Evolutionary conservation across 23 tunicate species (phyloP).

Genomic region (Botrylloides violaceus): DNA sequence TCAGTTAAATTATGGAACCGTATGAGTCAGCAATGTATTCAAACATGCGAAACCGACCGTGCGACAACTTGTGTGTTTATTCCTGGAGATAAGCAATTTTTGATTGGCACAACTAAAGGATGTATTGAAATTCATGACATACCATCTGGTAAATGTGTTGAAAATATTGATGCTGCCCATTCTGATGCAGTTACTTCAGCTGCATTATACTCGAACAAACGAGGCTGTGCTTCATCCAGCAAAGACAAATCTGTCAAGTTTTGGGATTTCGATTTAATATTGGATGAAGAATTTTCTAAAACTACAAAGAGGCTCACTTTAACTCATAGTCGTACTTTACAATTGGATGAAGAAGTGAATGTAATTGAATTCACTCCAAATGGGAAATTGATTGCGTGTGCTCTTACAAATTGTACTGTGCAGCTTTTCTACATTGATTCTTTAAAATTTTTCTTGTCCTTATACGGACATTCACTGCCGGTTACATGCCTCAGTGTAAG

Average conservation of each 20-base stretch:
- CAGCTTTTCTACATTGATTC: constrained; percentile 76
- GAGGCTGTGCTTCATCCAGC: constrained; percentile 63
- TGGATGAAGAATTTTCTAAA: constrained; percentile 40
- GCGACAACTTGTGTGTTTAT: constrained; percentile 56
- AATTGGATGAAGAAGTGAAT: constrained; percentile 74
- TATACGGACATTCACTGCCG: constrained; percentile 93
- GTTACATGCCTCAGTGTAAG: constrained; percentile 52
- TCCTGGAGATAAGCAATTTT: constrained; percentile 66
- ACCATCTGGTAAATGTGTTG: constrained; percentile 72
- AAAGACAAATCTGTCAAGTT: constrained; percentile 72
- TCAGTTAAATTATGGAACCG: constrained; percentile 91
- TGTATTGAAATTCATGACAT: constrained; percentile 61
- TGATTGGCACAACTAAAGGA: constrained; percentile 79
- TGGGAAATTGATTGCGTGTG: constrained; percentile 53
- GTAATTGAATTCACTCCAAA: constrained; percentile 57
- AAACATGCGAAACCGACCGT: constrained; percentile 37
- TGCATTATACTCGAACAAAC: constrained; percentile 27
- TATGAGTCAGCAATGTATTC: constrained; percentile 64
- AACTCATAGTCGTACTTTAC: constrained; percentile 58
- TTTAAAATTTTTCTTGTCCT: constrained; percentile 66
- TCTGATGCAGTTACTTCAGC: constrained; percentile 18
- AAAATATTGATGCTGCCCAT: constrained; percentile 42
- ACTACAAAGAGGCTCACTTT: constrained; percentile 37
- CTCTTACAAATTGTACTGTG: constrained; percentile 70
- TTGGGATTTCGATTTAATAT: constrained; percentile 81